phyloP scores from a whole-genome alignment of 2,888 invertebrate genomes.

The Monochamus alternatus region DNA sequence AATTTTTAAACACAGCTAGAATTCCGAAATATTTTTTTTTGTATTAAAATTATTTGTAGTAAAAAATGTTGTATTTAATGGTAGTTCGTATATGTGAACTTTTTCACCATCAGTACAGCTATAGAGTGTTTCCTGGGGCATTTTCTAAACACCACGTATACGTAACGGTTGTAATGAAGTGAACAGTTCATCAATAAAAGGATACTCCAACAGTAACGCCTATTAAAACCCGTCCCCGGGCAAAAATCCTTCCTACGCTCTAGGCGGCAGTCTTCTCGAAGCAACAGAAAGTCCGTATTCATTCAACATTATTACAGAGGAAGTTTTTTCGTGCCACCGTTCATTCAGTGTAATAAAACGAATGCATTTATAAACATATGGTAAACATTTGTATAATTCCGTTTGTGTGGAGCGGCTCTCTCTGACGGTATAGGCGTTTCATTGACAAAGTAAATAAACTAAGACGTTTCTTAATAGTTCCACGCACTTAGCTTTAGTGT shows the following conservation, averaged over 20 bases:
- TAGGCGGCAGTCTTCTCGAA: not conserved
- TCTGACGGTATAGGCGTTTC: slow-evolving; percentile 13
- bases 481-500: no score
- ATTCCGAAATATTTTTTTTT: no score
- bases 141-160: not conserved
- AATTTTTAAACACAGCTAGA: no score
- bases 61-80: no score
- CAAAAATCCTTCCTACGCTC: slow-evolving; percentile 1
- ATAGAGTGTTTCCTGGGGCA: no score
- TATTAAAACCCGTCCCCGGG: not conserved
- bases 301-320: slow-evolving; percentile 24
- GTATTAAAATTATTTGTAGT: no score
- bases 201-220: not conserved
- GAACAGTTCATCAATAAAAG: not conserved
- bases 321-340: slow-evolving; percentile 28
- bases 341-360: slow-evolving; percentile 30
- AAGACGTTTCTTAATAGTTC: slow-evolving; percentile 9
- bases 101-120: no score
- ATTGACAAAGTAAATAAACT: slow-evolving; percentile 22
- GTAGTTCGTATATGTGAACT: no score
- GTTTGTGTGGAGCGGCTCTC: slow-evolving; percentile 7
- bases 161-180: not conserved
- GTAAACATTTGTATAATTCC: slow-evolving; percentile 47
- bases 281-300: slow-evolving; percentile 13
- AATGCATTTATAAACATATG: slow-evolving; percentile 46